Evolutionary conservation across 2,113 vertebrate genomes (phyloP).

Genomic region (Anoplopoma fimbria): DNA sequence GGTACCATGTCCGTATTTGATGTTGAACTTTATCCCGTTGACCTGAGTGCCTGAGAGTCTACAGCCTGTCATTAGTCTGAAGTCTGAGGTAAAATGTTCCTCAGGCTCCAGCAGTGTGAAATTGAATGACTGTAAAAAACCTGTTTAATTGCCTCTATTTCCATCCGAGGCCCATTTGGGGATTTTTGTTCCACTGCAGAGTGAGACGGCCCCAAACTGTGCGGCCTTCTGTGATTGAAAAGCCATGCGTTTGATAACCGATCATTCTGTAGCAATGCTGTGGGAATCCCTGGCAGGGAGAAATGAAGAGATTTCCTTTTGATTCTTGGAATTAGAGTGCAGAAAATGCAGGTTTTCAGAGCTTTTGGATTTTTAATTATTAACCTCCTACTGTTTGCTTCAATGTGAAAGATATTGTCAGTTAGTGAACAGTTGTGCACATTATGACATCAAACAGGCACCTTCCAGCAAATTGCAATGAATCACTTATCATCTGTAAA

Average conservation of each 20-base stretch:
- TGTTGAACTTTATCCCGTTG: conserved; percentile 43
- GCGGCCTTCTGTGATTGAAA: conserved; percentile 45
- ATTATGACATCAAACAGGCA: background rate
- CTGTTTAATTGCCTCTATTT: conserved; percentile 49
- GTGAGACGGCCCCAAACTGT: conserved; percentile 41
- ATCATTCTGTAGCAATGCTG: conserved; percentile 11
- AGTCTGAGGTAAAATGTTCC: conserved; percentile 30
- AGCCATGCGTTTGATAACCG: conserved; percentile 49
- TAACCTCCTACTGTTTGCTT: conserved; percentile 33
- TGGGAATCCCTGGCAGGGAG: conserved; percentile 10
- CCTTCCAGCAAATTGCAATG: background rate
- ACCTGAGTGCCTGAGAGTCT: conserved; percentile 13
- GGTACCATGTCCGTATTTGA: conserved; percentile 24
- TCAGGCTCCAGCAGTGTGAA: conserved; percentile 20
- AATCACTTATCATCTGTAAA: background rate
- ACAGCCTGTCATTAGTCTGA: conserved; percentile 45
- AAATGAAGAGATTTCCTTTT: conserved; percentile 33
- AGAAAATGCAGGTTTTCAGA: conserved; percentile 18
- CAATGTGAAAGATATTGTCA: conserved; percentile 12
- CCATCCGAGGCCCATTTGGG: conserved; percentile 16
- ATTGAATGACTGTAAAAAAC: conserved; percentile 39
- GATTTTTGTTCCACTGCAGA: conserved; percentile 32
- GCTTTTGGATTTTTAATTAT: conserved; percentile 50
- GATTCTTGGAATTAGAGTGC: conserved; percentile 18
- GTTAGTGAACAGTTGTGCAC: background rate